A percentile compares a stretch with the other conserved stretches of the same genome.
Evolutionary conservation across 2,888 invertebrate species (phyloP).

Genomic region (Notodonta ziczac): DNA sequence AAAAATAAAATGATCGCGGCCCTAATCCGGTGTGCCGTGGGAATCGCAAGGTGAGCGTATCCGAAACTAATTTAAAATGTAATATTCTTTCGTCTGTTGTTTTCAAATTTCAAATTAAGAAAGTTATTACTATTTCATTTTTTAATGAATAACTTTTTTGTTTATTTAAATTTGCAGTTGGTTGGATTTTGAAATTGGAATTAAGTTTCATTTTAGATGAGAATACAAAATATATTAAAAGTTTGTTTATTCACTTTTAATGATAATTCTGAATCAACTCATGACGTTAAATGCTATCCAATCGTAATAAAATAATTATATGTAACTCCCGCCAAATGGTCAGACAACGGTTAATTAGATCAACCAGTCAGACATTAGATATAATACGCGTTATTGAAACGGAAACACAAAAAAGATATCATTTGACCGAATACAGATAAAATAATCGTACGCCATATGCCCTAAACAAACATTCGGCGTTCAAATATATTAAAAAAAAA

Average conservation of each 20-base stretch:
- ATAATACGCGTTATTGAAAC: conserved; percentile 37
- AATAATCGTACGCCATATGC: conserved; percentile 66
- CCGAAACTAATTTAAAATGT: conserved; percentile 83
- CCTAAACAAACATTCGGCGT: conserved; percentile 71
- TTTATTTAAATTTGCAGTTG: conserved; percentile 15
- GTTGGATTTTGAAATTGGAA: neutral
- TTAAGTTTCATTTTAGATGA: neutral
- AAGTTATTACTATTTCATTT: conserved; percentile 42
- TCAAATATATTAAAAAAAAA: conserved; percentile 34
- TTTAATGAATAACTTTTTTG: conserved; percentile 18
- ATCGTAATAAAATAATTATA: no score
- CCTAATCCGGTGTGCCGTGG: conserved; percentile 80
- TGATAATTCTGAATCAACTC: no score
- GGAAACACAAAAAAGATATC: conserved; percentile 45
- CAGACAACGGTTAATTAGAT: neutral
- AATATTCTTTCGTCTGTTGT: conserved; percentile 76
- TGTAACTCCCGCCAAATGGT: conserved; percentile 16
- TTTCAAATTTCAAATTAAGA: conserved; percentile 55
- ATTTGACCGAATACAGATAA: conserved; percentile 43
- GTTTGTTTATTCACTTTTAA: no score
- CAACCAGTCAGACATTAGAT: conserved; percentile 12
- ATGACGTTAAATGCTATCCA: no score
- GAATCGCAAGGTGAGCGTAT: conserved; percentile 82
- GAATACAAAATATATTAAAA: no score
- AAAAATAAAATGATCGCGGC: conserved; percentile 58